A percentile compares a stretch with the other conserved stretches of the same genome.
These are phyloP conservation scores for Nemapogon koenigi DNA, from an alignment of 2,888 invertebrate genomes.

Conservation along the genomic window DNA sequence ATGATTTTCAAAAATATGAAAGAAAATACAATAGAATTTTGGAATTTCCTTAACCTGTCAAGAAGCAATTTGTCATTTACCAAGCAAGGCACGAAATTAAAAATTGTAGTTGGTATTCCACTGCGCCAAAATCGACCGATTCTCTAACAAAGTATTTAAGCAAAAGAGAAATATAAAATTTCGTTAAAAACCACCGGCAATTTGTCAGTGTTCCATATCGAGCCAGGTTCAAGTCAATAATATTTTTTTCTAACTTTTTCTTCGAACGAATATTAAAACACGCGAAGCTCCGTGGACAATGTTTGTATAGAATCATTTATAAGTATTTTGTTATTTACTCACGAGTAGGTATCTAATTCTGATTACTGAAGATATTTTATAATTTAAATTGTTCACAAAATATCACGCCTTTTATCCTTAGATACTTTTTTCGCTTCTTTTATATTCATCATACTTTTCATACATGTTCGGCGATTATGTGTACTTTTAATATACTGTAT, in stretches of 20 bases:
- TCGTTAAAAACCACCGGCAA: slow-evolving; percentile 44
- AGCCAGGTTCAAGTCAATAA: slow-evolving; percentile 50
- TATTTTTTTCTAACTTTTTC: slow-evolving; percentile 42
- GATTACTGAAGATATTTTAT: too few species aligned
- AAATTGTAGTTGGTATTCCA: slow-evolving; percentile 17
- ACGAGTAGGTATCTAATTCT: too few species aligned
- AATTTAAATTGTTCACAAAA: too few species aligned
- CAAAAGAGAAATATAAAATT: slow-evolving; percentile 30
- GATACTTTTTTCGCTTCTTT: too few species aligned
- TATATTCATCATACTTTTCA: too few species aligned
- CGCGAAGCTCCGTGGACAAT: slow-evolving; percentile 44
- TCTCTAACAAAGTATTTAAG: slow-evolving; percentile 1
- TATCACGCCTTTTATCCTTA: too few species aligned
- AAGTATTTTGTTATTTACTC: too few species aligned
- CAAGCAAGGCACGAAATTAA: neutral
- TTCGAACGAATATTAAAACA: slow-evolving; percentile 48
- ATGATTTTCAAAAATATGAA: too few species aligned
- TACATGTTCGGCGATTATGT: too few species aligned
- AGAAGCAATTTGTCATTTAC: neutral
- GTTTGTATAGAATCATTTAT: slow-evolving; percentile 20
- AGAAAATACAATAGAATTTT: too few species aligned
- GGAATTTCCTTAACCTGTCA: too few species aligned
- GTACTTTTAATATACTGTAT: too few species aligned
- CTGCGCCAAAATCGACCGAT: slow-evolving; percentile 21
- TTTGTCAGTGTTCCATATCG: slow-evolving; percentile 55